Base-by-base conservation (phyloP, 1,140 invertebrate species). In the Diuraphis noxia region DNA sequence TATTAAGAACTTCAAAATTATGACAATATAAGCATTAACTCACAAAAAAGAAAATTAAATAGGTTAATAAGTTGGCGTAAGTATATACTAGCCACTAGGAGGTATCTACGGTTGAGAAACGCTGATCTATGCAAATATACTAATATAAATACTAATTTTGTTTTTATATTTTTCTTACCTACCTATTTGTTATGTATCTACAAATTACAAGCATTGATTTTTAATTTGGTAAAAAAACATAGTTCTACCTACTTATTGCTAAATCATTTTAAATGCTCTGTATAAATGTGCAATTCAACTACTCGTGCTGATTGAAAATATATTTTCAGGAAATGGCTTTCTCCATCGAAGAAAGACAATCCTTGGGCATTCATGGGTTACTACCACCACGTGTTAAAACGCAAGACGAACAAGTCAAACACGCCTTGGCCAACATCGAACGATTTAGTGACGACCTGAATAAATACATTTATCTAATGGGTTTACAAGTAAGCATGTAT, bases 321-420 rank as follows among this genome's bases (percentile, higher is more conserved):
- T 85, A 38, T 56, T 38, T 77, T 87, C 19, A 98, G 97, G 97
- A 97, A 25, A 96, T 97, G 95, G 97, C 97, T 5, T 98, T 98
- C 93, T 95, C 95, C 3, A 95, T 98, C 46, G 95, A 97, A 93
- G 98, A 98, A 94, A 95, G 98, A 6, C 97, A 98, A 94, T 94
- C 95, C 30, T 94, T 98, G 88, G 97, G 97, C 52, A 97, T 98
- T 93, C 97, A 98, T 93, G 97, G 98, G 9, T 94, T 98, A 9
- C 94, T 98, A 34, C 97, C 98, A 6, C 95, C 95, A 2, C 94
- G 96, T 25, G 96, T 98, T 23, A 97, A 97, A 94, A 96, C 95
- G 6, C 96, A 97, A 93, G 96, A 97, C n/a, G 96, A 97, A 93
- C 98, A 98, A 94, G 94, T 98, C 4, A 94, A 96, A 92, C 95